Base-by-base conservation (phyloP, 1,140 invertebrate species). In the Gyrodactylus salaris region DNA sequence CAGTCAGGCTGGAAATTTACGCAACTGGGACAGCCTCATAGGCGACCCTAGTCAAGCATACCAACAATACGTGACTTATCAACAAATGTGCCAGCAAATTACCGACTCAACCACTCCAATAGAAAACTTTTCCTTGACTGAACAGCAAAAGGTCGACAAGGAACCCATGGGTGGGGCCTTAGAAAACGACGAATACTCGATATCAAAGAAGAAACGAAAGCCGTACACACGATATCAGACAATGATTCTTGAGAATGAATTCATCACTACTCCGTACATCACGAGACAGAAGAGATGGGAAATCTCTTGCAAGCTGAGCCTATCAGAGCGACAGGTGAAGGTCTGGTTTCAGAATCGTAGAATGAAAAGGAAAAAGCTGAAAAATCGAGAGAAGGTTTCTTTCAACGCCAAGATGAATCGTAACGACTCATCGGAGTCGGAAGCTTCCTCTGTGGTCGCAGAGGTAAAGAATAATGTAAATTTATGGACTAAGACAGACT, bases 331-430 rank as follows among this genome's bases (percentile, higher is more conserved):
- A 76, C 87, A 89, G 81, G 88, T 89, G 7, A 87, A 88, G 82
- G 80, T 82, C 54, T 82, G 81, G 81, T 82, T 95, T 84, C 91
- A 95, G 83, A 96, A 96, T 82, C 83, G 92, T 74, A 84, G 92
- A 75, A 96, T 95, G 92, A 96, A 95, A 82, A 92, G 91, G 88
- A 96, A 95, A 85, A 95, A 96, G 84, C 75, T 80, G 25, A 79
- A 79, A 74, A 71, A 54, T n/a, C 34, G 34, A 7, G 34, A 54
- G n/a, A 54, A 54, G 34, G 34, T 7, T 54, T n/a, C 34, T n/a
- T 54, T n/a, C n/a, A n/a, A n/a, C n/a, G n/a, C n/a, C n/a, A n/a
- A n/a, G n/a, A n/a, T n/a, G n/a, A n/a, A n/a, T n/a, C n/a, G n/a
- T n/a, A n/a, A n/a, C n/a, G n/a, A n/a, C n/a, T n/a, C n/a, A n/a